These are phyloP conservation scores for Syngnathus floridae DNA, from an alignment of 2,113 vertebrate genomes.

Conservation along the genomic window DNA sequence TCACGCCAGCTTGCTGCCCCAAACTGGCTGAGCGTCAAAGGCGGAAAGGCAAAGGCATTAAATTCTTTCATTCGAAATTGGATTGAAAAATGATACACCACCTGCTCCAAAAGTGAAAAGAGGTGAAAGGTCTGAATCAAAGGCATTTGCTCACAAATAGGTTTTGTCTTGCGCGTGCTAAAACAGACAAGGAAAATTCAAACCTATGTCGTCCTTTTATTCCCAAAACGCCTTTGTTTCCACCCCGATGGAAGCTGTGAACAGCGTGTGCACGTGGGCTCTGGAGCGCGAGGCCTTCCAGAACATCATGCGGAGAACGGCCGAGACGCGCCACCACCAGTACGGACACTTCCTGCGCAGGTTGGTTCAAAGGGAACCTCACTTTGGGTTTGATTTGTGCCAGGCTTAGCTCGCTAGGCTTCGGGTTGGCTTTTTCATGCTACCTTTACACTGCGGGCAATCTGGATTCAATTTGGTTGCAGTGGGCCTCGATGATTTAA, in stretches of 20 bases:
- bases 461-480: neutral
- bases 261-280: slow-evolving; percentile 69
- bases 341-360: slow-evolving; percentile 76
- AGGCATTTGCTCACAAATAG: neutral
- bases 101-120: too few relatives aligned
- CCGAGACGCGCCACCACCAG: slow-evolving; percentile 68
- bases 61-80: neutral
- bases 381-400: too few relatives aligned
- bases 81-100: too few relatives aligned
- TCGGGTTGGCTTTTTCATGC: neutral
- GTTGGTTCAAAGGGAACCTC: slow-evolving; percentile 28
- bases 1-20: neutral
- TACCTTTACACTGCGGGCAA: neutral
- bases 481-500: neutral
- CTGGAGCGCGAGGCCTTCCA: slow-evolving; percentile 74
- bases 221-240: neutral
- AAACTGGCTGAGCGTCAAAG: neutral
- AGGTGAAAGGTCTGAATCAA: neutral
- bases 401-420: too few relatives aligned
- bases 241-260: slow-evolving; percentile 57
- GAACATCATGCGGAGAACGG: slow-evolving; percentile 73
- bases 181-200: too few relatives aligned
- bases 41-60: neutral
- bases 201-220: too few relatives aligned
- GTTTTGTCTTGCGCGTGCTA: too few relatives aligned